These are phyloP conservation scores for Diabrotica virgifera DNA, from an alignment of 1,140 invertebrate genomes.

Conservation along the genomic window DNA sequence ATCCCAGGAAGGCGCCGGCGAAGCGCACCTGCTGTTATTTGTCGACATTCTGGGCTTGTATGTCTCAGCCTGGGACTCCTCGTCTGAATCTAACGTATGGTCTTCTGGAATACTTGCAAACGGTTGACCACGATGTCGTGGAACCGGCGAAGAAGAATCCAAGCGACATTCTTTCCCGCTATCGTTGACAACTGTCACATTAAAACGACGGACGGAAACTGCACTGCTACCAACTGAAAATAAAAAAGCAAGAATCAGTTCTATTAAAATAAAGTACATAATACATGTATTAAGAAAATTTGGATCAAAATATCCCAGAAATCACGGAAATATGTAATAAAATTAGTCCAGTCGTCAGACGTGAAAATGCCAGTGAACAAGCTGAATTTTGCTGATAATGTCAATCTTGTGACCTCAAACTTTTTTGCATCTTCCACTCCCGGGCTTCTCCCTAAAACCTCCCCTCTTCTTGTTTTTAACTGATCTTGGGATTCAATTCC, in stretches of 20 bases:
- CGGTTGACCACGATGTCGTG: conserved; percentile 40
- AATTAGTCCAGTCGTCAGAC: no score
- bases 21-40: conserved; percentile 35
- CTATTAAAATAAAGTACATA: not conserved
- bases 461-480: no score
- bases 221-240: conserved; percentile 25
- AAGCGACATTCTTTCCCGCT: conserved; percentile 22
- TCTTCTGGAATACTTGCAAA: conserved; percentile 47
- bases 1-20: conserved; percentile 45
- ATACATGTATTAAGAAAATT: not conserved
- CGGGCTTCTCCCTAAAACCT: no score
- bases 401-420: no score
- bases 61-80: not conserved
- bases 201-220: conserved; percentile 40
- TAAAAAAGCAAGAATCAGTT: conserved; percentile 13
- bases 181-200: conserved; percentile 44
- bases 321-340: no score
- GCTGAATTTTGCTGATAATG: no score
- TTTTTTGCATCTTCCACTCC: no score
- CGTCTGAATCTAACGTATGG: conserved; percentile 36
- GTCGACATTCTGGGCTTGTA: conserved; percentile 18
- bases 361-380: no score
- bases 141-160: conserved; percentile 37
- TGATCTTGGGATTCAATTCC: no score
- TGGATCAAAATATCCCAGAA: no score